Percentiles rank a stretch among this genome's conserved stretches.
phyloP scores from a whole-genome alignment of 2,797 vertebrate species.

The Manis javanica region DNA sequence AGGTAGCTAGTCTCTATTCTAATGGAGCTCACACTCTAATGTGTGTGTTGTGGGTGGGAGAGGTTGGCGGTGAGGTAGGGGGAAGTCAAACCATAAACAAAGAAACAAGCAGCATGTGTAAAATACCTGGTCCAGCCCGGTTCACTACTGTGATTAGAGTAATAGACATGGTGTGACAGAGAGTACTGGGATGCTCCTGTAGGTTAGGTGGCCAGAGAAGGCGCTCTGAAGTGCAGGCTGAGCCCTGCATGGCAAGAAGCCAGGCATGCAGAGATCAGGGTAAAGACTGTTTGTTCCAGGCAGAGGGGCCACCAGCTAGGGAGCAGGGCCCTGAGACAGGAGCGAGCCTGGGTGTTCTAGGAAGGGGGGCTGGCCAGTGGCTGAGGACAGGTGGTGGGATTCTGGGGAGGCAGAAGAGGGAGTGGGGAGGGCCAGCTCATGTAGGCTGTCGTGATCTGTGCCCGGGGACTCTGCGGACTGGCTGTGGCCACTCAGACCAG shows the following conservation, averaged over 20 bases:
- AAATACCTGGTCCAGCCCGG: background rate
- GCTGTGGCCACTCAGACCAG: background rate
- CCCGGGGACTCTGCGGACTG: no score
- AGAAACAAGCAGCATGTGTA: background rate
- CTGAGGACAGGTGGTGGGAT: background rate
- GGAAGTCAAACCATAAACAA: background rate
- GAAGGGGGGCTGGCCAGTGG: background rate
- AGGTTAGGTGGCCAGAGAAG: background rate
- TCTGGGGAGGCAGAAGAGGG: background rate
- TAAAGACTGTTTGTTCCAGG: background rate
- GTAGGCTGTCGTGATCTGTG: no score
- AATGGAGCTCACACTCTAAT: background rate
- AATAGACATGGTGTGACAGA: background rate
- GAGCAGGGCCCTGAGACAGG: background rate
- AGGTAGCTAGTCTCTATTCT: background rate
- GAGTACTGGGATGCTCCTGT: no score
- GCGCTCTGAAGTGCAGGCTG: background rate
- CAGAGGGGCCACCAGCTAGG: background rate
- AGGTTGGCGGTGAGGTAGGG: background rate
- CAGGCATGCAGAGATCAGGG: background rate
- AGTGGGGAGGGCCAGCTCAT: background rate
- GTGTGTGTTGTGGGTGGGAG: background rate
- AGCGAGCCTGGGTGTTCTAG: no score
- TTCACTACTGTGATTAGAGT: background rate
- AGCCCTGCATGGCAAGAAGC: background rate